Conservation (phyloP, 2,113 vertebrate genomes). For the Gracilinanus agilis region DNA sequence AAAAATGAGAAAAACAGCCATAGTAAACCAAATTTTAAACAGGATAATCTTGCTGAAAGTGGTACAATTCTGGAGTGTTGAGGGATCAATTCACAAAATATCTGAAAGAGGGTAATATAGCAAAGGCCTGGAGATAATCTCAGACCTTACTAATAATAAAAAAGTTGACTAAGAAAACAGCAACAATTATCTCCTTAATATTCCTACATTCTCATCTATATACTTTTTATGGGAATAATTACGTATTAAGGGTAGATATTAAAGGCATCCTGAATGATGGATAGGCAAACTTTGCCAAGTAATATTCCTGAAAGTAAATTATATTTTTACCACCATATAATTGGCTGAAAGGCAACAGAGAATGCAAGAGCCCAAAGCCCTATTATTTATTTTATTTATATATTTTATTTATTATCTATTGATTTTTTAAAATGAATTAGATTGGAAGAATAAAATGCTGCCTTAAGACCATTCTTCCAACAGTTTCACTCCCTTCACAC, state of each 20-base stretch:
- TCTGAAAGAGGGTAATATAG: neutral
- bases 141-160: neutral
- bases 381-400: too few relatives aligned
- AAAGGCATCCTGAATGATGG: neutral
- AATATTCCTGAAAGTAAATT: neutral
- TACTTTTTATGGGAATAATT: neutral
- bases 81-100: neutral
- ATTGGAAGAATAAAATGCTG: neutral
- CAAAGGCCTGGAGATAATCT: neutral
- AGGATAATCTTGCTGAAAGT: neutral
- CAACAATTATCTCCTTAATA: neutral
- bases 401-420: neutral
- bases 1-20: neutral
- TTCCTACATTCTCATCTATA: neutral
- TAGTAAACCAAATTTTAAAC: neutral
- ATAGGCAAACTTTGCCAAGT: neutral
- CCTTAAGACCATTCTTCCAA: neutral
- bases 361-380: neutral
- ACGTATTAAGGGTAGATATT: neutral
- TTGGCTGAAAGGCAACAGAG: neutral
- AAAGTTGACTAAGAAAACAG: neutral
- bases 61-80: neutral
- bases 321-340: neutral
- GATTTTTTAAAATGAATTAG: neutral
- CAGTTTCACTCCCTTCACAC: neutral